Evolutionary conservation across 2,113 vertebrate genomes (phyloP).

Genomic region (Ictalurus punctatus): DNA sequence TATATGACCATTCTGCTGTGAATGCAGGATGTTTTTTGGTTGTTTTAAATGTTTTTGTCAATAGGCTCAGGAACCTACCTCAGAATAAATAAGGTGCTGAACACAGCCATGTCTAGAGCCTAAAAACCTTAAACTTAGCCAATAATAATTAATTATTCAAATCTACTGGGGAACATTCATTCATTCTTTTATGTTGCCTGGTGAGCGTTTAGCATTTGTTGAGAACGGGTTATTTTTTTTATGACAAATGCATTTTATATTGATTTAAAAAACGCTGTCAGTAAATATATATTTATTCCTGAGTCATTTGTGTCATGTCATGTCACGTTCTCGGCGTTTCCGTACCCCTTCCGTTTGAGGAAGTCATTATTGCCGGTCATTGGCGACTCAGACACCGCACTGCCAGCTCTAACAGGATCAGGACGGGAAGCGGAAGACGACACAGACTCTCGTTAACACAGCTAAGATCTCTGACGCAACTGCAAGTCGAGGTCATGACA

Average conservation of each 20-base stretch:
- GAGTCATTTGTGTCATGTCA: not conserved
- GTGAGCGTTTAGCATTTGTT: not conserved
- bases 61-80: no score
- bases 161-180: no score
- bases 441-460: not conserved
- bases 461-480: constrained; percentile 2
- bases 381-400: not conserved
- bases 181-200: no score
- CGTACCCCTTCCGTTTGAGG: not conserved
- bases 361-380: not conserved
- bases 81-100: no score
- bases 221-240: not conserved
- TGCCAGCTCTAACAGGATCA: constrained; percentile 21
- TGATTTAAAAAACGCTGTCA: not conserved
- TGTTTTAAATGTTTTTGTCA: no score
- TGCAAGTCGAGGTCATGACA: not conserved
- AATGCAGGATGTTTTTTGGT: not conserved
- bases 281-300: constrained; percentile 35
- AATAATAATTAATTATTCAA: no score
- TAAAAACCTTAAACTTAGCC: no score
- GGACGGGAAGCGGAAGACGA: constrained; percentile 23
- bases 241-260: not conserved
- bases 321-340: not conserved
- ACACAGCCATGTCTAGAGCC: no score
- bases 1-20: not conserved